These are phyloP conservation scores for Platycheirus rosarum DNA, from an alignment of 2,888 invertebrate genomes.

Conservation along the genomic window DNA sequence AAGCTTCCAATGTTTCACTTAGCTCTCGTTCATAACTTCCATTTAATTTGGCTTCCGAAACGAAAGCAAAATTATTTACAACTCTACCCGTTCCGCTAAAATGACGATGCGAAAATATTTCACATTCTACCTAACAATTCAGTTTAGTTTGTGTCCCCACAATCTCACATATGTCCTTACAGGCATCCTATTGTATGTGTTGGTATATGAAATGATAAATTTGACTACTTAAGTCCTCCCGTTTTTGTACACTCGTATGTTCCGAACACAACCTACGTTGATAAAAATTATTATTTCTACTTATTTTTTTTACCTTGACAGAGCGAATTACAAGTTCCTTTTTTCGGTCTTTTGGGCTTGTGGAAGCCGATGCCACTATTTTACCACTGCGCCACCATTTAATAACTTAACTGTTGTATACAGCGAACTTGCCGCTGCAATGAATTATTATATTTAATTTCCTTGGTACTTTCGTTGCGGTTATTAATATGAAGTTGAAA, in stretches of 20 bases:
- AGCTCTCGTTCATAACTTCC: conserved; percentile 53
- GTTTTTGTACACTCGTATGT: background rate
- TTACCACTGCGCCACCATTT: conserved; percentile 59
- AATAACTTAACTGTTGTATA: conserved; percentile 71
- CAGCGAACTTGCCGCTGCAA: conserved; percentile 56
- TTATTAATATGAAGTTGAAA: conserved; percentile 72
- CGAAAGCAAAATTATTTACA: conserved; percentile 47
- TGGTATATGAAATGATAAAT: conserved; percentile 64
- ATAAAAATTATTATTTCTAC: conserved; percentile 54
- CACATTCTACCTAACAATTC: conserved; percentile 32
- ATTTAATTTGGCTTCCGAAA: conserved; percentile 50
- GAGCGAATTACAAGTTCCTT: conserved; percentile 74
- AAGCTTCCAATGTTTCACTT: conserved; percentile 49
- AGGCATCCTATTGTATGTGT: conserved; percentile 19
- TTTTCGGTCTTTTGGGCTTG: conserved; percentile 53
- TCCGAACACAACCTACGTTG: conserved; percentile 1
- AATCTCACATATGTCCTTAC: background rate
- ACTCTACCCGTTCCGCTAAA: conserved; percentile 10
- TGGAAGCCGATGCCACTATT: conserved; percentile 23
- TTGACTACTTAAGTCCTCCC: conserved; percentile 56
- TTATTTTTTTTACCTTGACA: conserved; percentile 55
- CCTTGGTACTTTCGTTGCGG: conserved; percentile 73
- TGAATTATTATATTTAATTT: conserved; percentile 75
- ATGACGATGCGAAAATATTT: conserved; percentile 69
- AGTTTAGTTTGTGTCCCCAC: conserved; percentile 38